These are phyloP conservation scores for Armadillidium nasatum DNA, from an alignment of 1,140 invertebrate genomes.

Conservation along the genomic window DNA sequence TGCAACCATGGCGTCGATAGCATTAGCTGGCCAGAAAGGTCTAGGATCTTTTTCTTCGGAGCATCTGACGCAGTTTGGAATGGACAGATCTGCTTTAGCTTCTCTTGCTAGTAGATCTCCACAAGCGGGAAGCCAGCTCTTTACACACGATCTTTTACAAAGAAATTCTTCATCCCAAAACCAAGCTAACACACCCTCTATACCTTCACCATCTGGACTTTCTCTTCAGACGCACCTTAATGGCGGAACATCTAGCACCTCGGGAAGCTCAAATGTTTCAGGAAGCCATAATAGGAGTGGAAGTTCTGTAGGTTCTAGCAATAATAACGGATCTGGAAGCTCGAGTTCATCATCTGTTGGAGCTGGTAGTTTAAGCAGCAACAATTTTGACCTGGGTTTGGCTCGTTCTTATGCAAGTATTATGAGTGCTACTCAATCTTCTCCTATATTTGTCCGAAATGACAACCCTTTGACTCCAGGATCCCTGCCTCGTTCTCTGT, in stretches of 20 bases:
- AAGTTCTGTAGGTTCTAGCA: not conserved
- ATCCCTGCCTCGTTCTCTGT: conserved; percentile 36
- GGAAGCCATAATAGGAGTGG: conserved; percentile 7
- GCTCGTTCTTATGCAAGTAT: conserved; percentile 41
- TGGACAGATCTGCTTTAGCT: conserved; percentile 41
- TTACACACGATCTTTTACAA: conserved; percentile 39
- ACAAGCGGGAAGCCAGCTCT: conserved; percentile 32
- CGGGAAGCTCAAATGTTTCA: not conserved
- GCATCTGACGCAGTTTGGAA: conserved; percentile 33
- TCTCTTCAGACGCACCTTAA: not conserved
- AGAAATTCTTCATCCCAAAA: conserved; percentile 35
- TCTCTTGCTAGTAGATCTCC: conserved; percentile 37
- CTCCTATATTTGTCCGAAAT: conserved; percentile 41
- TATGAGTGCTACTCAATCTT: conserved; percentile 40
- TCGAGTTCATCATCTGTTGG: conserved; percentile 28
- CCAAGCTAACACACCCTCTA: conserved; percentile 30
- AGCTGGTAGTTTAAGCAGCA: conserved; percentile 30
- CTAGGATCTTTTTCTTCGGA: conserved; percentile 38
- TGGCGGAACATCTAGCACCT: conserved; percentile 32
- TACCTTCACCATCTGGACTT: not conserved
- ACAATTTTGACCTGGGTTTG: conserved; percentile 40
- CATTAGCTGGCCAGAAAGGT: conserved; percentile 33
- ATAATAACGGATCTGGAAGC: not conserved
- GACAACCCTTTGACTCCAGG: conserved; percentile 42
- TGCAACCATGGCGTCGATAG: conserved; percentile 39